These are phyloP conservation scores for Fragum whitleyi DNA, from an alignment of 2,888 invertebrate genomes.

Conservation along the genomic window DNA sequence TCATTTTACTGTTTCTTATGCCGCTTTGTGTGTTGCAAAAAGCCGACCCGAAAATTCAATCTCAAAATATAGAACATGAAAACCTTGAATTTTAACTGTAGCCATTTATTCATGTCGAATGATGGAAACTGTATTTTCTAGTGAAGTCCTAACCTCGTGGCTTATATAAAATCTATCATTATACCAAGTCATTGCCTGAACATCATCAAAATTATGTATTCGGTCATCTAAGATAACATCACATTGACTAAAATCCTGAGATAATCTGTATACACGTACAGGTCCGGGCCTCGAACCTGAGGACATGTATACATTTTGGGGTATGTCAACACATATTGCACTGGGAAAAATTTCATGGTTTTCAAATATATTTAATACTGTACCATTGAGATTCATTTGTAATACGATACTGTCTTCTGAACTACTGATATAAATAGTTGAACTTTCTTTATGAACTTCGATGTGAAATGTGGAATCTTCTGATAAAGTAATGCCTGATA, in stretches of 20 bases:
- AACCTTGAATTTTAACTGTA: no score
- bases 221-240: neutral
- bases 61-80: no score
- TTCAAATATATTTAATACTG: slow-evolving; percentile 1
- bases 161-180: neutral
- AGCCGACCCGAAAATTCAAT: no score
- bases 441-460: neutral
- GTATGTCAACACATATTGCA: neutral
- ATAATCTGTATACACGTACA: neutral
- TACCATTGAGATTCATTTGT: neutral
- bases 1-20: no score
- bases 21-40: no score
- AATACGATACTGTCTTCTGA: neutral
- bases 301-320: neutral
- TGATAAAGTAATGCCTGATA: neutral
- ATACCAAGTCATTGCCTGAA: slow-evolving; percentile 8
- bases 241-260: neutral
- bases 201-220: neutral
- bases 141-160: neutral
- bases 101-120: neutral
- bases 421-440: neutral
- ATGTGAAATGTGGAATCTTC: neutral
- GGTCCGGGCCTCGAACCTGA: neutral
- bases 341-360: neutral
- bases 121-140: neutral